Evolutionary conservation across 1,140 invertebrate species (phyloP).

Genomic region (Drosophila paulistorum): DNA sequence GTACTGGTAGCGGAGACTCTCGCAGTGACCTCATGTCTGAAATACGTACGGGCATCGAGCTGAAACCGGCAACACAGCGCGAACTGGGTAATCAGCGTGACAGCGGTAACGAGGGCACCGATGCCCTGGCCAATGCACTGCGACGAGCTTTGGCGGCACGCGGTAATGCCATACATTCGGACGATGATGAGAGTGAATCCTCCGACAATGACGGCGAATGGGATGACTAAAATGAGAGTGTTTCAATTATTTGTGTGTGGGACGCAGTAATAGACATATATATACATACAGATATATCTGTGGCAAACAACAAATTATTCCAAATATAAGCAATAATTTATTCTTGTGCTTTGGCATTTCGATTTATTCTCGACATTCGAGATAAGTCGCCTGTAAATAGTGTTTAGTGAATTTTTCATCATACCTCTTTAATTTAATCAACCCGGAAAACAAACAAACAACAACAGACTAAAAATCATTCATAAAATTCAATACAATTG

Average conservation of each 20-base stretch:
- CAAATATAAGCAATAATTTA: constrained; percentile 77
- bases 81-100: constrained; percentile 62
- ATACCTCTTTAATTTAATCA: constrained; percentile 75
- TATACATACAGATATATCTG: constrained; percentile 15
- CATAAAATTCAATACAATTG: constrained; percentile 15
- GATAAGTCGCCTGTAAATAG: constrained; percentile 70
- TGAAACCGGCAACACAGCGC: constrained; percentile 86
- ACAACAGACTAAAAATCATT: constrained; percentile 35
- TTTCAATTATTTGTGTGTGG: constrained; percentile 20
- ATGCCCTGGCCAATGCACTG: constrained; percentile 79
- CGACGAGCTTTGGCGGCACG: constrained; percentile 70
- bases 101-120: constrained; percentile 65
- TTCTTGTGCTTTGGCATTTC: constrained; percentile 74
- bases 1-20: constrained; percentile 83
- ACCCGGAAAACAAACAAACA: constrained; percentile 35
- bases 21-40: constrained; percentile 90
- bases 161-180: constrained; percentile 71
- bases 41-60: constrained; percentile 90
- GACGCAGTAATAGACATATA: background rate
- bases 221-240: constrained; percentile 53
- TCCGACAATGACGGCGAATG: constrained; percentile 81
- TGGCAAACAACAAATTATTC: constrained; percentile 53
- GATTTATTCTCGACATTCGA: constrained; percentile 51
- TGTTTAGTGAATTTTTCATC: constrained; percentile 68
- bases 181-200: constrained; percentile 74